phyloP scores from a whole-genome alignment of 2,888 invertebrate species.

The Aplocera efformata region DNA sequence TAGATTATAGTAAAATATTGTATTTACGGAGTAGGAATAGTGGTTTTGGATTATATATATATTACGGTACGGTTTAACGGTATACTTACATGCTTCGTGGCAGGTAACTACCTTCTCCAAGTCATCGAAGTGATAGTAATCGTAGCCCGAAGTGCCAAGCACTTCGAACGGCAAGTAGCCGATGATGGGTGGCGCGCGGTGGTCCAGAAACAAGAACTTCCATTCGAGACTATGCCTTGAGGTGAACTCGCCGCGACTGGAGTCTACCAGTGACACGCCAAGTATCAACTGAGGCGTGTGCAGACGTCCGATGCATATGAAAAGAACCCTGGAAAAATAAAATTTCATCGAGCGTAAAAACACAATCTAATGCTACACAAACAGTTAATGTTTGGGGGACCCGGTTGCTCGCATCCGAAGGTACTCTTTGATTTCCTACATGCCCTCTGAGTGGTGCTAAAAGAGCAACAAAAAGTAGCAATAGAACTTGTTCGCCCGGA shows the following conservation, averaged over 20 bases:
- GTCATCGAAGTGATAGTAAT: slow-evolving; percentile 97
- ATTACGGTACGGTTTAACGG: too few species aligned
- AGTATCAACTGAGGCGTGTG: slow-evolving; percentile 90
- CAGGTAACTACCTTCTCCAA: slow-evolving; percentile 91
- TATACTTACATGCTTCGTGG: slow-evolving; percentile 93
- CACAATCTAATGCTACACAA: too few species aligned
- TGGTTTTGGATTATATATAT: too few species aligned
- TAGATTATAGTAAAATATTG: too few species aligned
- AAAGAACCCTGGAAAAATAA: slow-evolving; percentile 78
- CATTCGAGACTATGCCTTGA: slow-evolving; percentile 96
- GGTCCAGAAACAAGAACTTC: slow-evolving; percentile 96
- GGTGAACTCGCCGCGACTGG: slow-evolving; percentile 90
- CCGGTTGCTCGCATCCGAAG: too few species aligned
- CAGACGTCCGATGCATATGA: slow-evolving; percentile 91
- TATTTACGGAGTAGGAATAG: too few species aligned
- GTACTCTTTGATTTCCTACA: too few species aligned
- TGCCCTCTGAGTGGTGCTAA: too few species aligned
- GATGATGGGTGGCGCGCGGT: slow-evolving; percentile 94
- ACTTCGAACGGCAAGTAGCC: slow-evolving; percentile 97
- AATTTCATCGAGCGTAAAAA: too few species aligned
- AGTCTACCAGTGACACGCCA: slow-evolving; percentile 90
- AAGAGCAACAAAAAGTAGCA: too few species aligned
- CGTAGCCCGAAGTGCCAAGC: slow-evolving; percentile 96
- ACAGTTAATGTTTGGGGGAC: too few species aligned
- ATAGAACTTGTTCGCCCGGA: too few species aligned